Evolutionary conservation across 2,888 invertebrate genomes (phyloP).

Genomic region (Mystacides longicornis): DNA sequence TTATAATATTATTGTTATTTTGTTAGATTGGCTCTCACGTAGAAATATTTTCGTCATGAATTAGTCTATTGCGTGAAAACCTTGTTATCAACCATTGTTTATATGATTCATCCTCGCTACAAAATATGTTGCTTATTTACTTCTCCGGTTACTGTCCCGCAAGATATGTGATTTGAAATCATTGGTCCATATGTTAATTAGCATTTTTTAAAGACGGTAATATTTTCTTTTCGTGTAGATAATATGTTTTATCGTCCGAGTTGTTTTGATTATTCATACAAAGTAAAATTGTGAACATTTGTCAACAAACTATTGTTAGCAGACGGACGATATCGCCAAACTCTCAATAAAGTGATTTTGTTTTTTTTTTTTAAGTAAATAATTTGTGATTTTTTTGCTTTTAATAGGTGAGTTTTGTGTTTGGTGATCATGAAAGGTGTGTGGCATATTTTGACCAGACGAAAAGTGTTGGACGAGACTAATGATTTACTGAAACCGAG

Average conservation of each 20-base stretch:
- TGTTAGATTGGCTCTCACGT: background rate
- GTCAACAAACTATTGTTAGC: too few species aligned
- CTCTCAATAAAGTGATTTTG: too few species aligned
- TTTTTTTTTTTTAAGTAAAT: background rate
- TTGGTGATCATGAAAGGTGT: constrained; percentile 12
- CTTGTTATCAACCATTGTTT: constrained; percentile 8
- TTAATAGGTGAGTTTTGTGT: background rate
- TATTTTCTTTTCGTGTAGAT: too few species aligned
- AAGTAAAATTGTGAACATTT: too few species aligned
- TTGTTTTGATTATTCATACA: too few species aligned
- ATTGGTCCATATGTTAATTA: too few species aligned
- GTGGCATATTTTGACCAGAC: constrained; percentile 27
- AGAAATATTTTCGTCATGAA: background rate
- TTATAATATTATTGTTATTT: background rate
- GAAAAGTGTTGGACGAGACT: constrained; percentile 44
- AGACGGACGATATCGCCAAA: too few species aligned
- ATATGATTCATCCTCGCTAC: constrained; percentile 8
- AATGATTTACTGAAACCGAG: constrained; percentile 36
- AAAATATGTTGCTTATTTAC: constrained; percentile 6
- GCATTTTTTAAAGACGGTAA: too few species aligned
- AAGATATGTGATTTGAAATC: too few species aligned
- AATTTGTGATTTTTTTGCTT: background rate
- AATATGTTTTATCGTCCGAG: too few species aligned
- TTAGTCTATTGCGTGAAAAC: background rate
- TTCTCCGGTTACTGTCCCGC: too few species aligned